phyloP scores from a whole-genome alignment of 1,140 invertebrate species.

The Saccostrea echinata region DNA sequence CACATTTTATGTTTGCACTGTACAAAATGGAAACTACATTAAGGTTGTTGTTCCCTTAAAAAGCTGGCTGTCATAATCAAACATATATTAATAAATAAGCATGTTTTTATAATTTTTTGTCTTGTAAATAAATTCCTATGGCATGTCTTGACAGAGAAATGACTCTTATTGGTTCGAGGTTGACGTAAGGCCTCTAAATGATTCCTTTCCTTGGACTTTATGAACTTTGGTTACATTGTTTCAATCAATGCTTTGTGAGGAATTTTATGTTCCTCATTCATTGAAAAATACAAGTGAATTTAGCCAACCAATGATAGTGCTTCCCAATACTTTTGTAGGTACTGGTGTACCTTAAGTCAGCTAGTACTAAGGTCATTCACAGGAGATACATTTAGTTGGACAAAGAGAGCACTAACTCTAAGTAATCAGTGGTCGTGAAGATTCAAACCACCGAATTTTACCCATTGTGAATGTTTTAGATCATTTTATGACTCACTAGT shows the following conservation, averaged over 20 bases:
- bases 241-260: background rate
- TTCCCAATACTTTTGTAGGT: no score
- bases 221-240: background rate
- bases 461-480: background rate
- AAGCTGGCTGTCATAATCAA: conserved; percentile 6
- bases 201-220: background rate
- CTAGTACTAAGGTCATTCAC: no score
- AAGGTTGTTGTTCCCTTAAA: background rate
- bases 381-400: no score
- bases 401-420: no score
- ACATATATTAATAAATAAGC: background rate
- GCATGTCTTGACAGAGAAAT: background rate
- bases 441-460: background rate
- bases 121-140: conserved; percentile 1
- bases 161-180: background rate
- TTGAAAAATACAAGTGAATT: background rate
- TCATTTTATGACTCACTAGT: background rate
- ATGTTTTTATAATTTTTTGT: background rate
- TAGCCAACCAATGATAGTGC: no score
- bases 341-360: no score
- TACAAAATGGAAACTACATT: background rate
- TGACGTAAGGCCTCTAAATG: background rate
- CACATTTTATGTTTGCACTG: background rate
- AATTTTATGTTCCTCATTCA: background rate
- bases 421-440: background rate